Base-by-base conservation (phyloP, 53 echinoderm and acorn worm genomes). In the Temnopleurus reevesii region DNA sequence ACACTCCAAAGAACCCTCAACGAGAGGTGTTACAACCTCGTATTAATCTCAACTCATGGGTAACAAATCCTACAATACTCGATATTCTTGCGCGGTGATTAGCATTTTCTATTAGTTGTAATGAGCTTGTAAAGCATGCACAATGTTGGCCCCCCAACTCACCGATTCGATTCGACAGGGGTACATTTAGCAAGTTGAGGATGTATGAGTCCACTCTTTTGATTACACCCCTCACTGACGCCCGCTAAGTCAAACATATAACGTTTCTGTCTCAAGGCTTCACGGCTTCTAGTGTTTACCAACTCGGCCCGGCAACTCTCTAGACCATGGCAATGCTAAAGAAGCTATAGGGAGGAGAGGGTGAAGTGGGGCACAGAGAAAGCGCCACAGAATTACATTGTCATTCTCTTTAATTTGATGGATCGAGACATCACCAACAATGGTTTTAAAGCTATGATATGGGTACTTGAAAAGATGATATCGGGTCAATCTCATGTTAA, bases 221-320 rank as follows among this genome's bases (percentile, higher is more conserved):
- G 83, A 55, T 55, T 55, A 55, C 83, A 53, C 36, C 83, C 57
- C 25, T 83, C 83, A 83, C 18, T 35, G 83, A n/a, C 12, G 83
- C 55, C 83, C 55, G 83, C 83, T 28, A 83, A 55, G 23, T 83
- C 83, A 83, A 83, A 83, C 83, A 83, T 53, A 83, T 83, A 29
- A 83, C 36, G 83, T 83, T 53, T 83, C 83, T 83, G 13, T 83
- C 83, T 55, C 55, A 53, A 83, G 56, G 83, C 71, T 71, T 5
- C 21, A 21, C 9, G 71, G 36, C 38, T 71, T 71, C 71, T 71
- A 71, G 71, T 71, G 71, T 71, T 71, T 41, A n/a, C 71, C 41
- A 21, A 8, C 71, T n/a, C 71, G 41, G 71, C 19, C 71, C 23
- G n/a, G n/a, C n/a, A 71, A 71, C 71, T 41, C 41, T 21, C 41